Percentiles rank a stretch among this genome's conserved stretches.
Conservation (phyloP, 2,888 invertebrate species). For the Colostygia pectinataria region DNA sequence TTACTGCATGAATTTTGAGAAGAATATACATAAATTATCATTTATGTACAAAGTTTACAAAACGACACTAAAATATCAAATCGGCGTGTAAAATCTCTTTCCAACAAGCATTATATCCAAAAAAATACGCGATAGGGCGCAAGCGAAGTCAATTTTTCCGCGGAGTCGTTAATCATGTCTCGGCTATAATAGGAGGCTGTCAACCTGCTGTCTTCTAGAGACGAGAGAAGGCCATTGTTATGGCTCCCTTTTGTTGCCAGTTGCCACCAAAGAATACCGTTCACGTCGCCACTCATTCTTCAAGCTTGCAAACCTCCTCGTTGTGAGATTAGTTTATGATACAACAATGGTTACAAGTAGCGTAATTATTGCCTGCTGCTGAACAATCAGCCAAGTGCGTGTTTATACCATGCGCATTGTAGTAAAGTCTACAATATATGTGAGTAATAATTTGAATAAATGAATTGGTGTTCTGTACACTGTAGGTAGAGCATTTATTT, state of each 20-base stretch:
- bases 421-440: too few relatives aligned
- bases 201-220: slow-evolving; percentile 44
- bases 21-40: too few relatives aligned
- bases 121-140: slow-evolving; percentile 20
- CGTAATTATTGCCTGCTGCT: too few relatives aligned
- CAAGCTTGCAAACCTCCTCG: slow-evolving; percentile 15
- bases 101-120: slow-evolving; percentile 8
- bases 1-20: too few relatives aligned
- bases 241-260: slow-evolving; percentile 38
- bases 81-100: slow-evolving; percentile 7
- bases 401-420: too few relatives aligned
- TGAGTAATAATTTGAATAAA: too few relatives aligned
- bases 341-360: background rate
- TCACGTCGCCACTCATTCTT: slow-evolving; percentile 22
- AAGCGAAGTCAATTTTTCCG: slow-evolving; percentile 39
- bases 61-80: too few relatives aligned
- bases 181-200: slow-evolving; percentile 48
- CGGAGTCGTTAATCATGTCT: slow-evolving; percentile 48
- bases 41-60: too few relatives aligned
- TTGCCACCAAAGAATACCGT: slow-evolving; percentile 35
- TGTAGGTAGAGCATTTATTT: too few relatives aligned
- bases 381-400: too few relatives aligned
- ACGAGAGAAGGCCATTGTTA: slow-evolving; percentile 39
- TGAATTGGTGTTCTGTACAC: too few relatives aligned
- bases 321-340: slow-evolving; percentile 18